phyloP scores from a whole-genome alignment of 2,113 vertebrate species.

The Sceloporus undulatus region DNA sequence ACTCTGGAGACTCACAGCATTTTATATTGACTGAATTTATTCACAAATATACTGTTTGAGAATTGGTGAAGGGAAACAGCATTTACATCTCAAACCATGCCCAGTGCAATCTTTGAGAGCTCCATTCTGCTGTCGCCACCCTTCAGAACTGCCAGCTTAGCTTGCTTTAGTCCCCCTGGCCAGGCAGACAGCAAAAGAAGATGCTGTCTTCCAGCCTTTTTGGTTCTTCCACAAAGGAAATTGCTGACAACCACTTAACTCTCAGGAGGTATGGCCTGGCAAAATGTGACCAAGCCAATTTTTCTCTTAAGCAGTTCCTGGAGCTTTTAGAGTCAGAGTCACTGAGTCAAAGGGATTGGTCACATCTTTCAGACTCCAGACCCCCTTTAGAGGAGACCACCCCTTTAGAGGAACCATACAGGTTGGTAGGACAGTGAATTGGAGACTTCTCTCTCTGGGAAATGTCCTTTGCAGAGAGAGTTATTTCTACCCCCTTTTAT shows the following conservation, averaged over 20 bases:
- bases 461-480: no score
- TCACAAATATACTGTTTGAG: background rate
- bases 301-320: background rate
- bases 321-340: background rate
- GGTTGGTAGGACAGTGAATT: background rate
- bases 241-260: background rate
- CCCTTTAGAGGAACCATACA: no score
- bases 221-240: background rate
- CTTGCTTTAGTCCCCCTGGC: background rate
- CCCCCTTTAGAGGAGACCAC: no score
- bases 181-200: background rate
- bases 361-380: background rate
- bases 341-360: background rate
- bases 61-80: background rate
- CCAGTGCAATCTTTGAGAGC: background rate
- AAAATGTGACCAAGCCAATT: background rate
- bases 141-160: background rate
- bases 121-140: background rate
- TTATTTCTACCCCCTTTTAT: no score
- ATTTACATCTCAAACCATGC: background rate
- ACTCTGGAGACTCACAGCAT: background rate
- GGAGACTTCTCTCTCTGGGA: background rate
- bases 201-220: background rate
- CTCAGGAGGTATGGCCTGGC: background rate
- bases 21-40: background rate